Base-by-base conservation (phyloP, 2,888 invertebrate species). In the Pammene fasciana region DNA sequence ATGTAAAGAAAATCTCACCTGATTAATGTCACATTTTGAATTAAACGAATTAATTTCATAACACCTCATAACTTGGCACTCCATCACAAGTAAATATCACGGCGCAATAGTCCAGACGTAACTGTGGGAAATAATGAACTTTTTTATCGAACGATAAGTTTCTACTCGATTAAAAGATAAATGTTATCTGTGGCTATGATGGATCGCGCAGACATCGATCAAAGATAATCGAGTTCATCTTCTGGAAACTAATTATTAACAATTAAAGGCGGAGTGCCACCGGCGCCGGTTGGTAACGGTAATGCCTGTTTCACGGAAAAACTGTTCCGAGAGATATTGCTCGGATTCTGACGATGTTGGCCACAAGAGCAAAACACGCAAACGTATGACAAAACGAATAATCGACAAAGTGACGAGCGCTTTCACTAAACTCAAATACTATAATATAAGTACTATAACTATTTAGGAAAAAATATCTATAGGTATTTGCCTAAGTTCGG, bases 111-210 rank as follows among this genome's bases (percentile, higher is more conserved):
- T 43, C 43, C 11, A 45, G 18, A 43, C 14, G 26, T 46, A 45
- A 60, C 16, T 43, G 43, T 43, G 10, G 9, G 5, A 41, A 38
- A 41, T 11, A 62, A 52, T 18, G 13, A 13, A 52, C 50, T 18
- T 18, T 41, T 52, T 62, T 48, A 60, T 60, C 60, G 36, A 14
- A 14, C n/a, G 61, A 62, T 62, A 62, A 52, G 18, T 62, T 61
- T 45, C n/a, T 26, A 62, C 18, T 52, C 62, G 62, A 52, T 62
- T 62, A 62, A 62, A 62, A 52, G 62, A 62, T 62, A 52, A 60
- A 50, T 41, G 48, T 48, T 46, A 60, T 60, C 59, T 45, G 5
- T 18, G 50, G 13, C 50, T 13, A 16, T 52, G 62, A 62, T 52
- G 62, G 62, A 62, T 62, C 18, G 50, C 61, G 10, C 18, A 14